A percentile compares a stretch with the other conserved stretches of the same genome.
These are phyloP conservation scores for Tenthredo notha DNA, from an alignment of 2,888 invertebrate genomes.

Conservation along the genomic window DNA sequence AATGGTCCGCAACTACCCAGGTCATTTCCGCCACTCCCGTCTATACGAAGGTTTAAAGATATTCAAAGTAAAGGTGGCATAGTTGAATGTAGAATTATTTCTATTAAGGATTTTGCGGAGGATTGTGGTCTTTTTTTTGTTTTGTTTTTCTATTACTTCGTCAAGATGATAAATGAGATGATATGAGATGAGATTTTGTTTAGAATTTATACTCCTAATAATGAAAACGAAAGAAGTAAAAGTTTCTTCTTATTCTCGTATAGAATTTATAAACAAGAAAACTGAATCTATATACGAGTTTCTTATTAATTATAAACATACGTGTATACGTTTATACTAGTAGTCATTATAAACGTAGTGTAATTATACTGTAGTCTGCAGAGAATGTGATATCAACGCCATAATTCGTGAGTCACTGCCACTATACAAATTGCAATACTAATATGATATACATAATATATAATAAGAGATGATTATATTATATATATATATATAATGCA, in stretches of 20 bases:
- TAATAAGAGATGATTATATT: background rate
- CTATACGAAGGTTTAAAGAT: constrained; percentile 76
- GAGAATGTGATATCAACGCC: background rate
- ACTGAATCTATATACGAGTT: background rate
- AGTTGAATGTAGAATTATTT: background rate
- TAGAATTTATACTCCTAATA: background rate
- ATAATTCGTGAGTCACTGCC: background rate
- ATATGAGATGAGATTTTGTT: background rate
- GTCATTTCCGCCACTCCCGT: constrained; percentile 92
- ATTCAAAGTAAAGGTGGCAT: background rate
- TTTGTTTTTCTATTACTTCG: background rate
- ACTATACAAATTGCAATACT: background rate
- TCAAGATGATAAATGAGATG: background rate
- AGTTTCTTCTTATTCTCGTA: background rate
- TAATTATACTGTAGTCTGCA: background rate
- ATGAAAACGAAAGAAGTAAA: background rate
- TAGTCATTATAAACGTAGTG: background rate
- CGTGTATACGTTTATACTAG: background rate
- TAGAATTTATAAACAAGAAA: background rate
- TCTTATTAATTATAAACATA: background rate
- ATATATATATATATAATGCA: background rate
- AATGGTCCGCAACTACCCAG: constrained; percentile 94
- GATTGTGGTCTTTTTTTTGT: background rate
- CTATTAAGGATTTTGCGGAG: background rate
- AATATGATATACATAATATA: background rate